A percentile compares a stretch with the other conserved stretches of the same genome.
These are phyloP conservation scores for Acinonyx jubatus DNA, from an alignment of 2,113 vertebrate genomes.

Conservation along the genomic window DNA sequence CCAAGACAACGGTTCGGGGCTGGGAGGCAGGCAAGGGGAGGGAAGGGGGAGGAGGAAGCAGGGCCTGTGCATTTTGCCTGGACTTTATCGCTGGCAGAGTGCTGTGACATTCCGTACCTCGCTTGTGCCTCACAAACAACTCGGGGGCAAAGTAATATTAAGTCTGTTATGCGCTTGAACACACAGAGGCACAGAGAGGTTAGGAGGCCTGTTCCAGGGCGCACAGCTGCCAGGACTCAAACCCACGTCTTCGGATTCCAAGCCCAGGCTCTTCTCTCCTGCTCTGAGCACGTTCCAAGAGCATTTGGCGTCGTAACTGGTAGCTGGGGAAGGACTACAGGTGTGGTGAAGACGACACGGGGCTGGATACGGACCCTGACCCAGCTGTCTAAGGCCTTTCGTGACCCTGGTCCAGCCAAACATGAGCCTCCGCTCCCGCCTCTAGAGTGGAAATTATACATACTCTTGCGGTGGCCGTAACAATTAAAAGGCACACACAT, in stretches of 20 bases:
- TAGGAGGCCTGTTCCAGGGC: not conserved
- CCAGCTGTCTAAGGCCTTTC: not conserved
- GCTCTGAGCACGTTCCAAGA: not conserved
- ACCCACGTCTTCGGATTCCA: not conserved
- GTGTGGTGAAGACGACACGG: accelerated
- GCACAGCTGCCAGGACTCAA: not conserved
- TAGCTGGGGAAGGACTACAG: not conserved
- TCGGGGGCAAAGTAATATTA: too few species aligned
- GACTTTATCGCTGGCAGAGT: not conserved
- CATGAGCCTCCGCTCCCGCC: not conserved
- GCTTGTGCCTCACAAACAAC: not conserved
- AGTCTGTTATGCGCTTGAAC: not conserved
- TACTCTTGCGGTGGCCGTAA: accelerated
- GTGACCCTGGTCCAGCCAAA: not conserved
- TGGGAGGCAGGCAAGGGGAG: not conserved
- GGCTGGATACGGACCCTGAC: not conserved
- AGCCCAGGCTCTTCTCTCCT: not conserved
- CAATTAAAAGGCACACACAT: not conserved
- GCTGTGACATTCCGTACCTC: not conserved
- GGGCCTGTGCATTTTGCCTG: not conserved
- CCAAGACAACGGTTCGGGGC: not conserved
- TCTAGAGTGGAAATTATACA: accelerated
- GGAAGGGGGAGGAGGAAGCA: not conserved
- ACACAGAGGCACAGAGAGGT: not conserved
- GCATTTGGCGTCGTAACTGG: not conserved